Base-by-base conservation (phyloP, 2,113 vertebrate species). In the Perca schrenkii region DNA sequence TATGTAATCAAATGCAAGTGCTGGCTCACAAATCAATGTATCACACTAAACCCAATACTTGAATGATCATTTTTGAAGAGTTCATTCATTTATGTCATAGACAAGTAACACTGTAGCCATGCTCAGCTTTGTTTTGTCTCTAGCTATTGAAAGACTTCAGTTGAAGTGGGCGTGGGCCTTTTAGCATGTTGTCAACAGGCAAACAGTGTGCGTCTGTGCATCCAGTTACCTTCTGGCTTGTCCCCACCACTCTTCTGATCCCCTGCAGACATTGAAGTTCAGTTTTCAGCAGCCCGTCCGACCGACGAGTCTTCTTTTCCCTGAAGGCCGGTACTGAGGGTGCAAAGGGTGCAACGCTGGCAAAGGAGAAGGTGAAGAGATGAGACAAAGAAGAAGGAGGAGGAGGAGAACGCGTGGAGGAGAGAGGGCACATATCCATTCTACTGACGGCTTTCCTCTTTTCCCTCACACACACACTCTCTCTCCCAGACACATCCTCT, bases 401-500 rank as follows among this genome's bases (percentile, higher is more conserved):
- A 83, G 69, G 67, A 78, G 85, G 82, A 67, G 71, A 87, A 71
- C 82, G 82, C 56, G 81, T 80, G 84, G 88, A 89, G 85, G 85
- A 90, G 83, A 91, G 80, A 86, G 77, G 82, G 85, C 89, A 86
- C 86, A 91, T 84, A 90, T 91, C 89, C 88, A 90, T 92, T 91
- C 91, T 86, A 91, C 85, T 91, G 84, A 87, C 84, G 71, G 86
- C 83, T 90, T 93, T 92, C 82, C 95, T 92, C 91, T 90, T 69
- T 66, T 80, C 79, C 77, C 83, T 64, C 88, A 78, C 87, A 84
- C 87, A 86, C 87, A 86, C 87, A n/a, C 87, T 89, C 89, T 91
- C 90, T 90, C 92, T 90, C 82, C 76, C 89, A 85, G 84, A 94
- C 92, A 94, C 93, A 95, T 95, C 93, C 94, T 95, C 91, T 89